phyloP scores from a whole-genome alignment of 2,888 invertebrate species.

The Pterostichus niger region DNA sequence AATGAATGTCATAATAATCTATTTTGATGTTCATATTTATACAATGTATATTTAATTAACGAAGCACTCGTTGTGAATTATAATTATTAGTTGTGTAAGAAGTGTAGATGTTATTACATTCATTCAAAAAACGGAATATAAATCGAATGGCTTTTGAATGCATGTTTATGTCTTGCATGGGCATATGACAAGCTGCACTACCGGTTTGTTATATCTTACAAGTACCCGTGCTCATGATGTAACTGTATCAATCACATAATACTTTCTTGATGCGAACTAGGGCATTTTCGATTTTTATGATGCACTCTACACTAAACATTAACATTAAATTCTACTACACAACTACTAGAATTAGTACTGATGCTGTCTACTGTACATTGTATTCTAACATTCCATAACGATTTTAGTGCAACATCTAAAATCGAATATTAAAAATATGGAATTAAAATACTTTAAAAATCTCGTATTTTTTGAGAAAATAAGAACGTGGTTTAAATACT shows the following conservation, averaged over 20 bases:
- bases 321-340: background rate
- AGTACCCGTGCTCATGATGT: constrained; percentile 13
- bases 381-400: background rate
- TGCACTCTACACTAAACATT: background rate
- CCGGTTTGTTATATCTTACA: background rate
- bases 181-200: too few relatives aligned
- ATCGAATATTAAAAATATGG: too few relatives aligned
- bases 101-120: too few relatives aligned
- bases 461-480: background rate
- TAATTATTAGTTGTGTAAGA: background rate
- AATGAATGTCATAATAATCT: too few relatives aligned
- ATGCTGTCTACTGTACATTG: background rate
- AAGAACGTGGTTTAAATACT: background rate
- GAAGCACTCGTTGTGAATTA: background rate
- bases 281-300: constrained; percentile 34
- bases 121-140: too few relatives aligned
- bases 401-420: too few relatives aligned
- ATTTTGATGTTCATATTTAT: too few relatives aligned
- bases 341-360: background rate
- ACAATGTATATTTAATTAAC: background rate
- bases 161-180: too few relatives aligned
- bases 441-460: too few relatives aligned
- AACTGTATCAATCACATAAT: constrained; percentile 12
- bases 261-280: constrained; percentile 20
- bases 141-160: too few relatives aligned